Conservation (phyloP, 2,797 vertebrate species). For the Hippopotamyrus pictus region DNA sequence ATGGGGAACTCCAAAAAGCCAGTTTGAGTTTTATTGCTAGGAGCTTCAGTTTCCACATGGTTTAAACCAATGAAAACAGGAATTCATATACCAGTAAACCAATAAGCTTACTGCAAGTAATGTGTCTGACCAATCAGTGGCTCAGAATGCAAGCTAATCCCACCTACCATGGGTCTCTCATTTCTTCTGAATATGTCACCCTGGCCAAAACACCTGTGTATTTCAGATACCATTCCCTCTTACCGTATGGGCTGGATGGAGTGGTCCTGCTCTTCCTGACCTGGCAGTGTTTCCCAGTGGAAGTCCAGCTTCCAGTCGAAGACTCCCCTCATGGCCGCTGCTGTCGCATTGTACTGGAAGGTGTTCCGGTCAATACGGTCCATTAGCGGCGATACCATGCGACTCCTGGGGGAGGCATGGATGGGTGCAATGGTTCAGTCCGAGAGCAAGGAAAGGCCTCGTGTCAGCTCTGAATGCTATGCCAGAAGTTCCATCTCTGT, state of each 20-base stretch:
- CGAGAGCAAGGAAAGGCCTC: not conserved
- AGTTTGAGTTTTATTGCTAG: not conserved
- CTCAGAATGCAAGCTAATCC: not conserved
- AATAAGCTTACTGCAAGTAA: not conserved
- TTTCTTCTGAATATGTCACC: not conserved
- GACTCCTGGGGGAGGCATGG: conserved; percentile 56
- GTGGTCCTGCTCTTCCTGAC: conserved; percentile 52
- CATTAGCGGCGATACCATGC: conserved; percentile 73
- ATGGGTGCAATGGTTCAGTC: not conserved
- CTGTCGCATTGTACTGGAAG: conserved; percentile 69
- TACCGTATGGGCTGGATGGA: conserved; percentile 69
- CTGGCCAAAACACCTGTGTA: not conserved
- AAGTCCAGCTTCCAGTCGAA: conserved; percentile 84
- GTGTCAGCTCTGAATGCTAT: not conserved
- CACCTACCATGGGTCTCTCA: not conserved
- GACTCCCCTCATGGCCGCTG: conserved; percentile 63
- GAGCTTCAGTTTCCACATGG: not conserved
- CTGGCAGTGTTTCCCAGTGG: conserved; percentile 65
- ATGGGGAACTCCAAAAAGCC: not conserved
- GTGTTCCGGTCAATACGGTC: conserved; percentile 78
- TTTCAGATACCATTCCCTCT: conserved; percentile 15
- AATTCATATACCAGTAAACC: not conserved
- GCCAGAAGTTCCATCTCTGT: not conserved
- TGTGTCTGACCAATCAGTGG: not conserved
- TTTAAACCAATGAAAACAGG: not conserved